Evolutionary conservation across 2,888 invertebrate genomes (phyloP).

Genomic region (Ypsolopha scabrella): DNA sequence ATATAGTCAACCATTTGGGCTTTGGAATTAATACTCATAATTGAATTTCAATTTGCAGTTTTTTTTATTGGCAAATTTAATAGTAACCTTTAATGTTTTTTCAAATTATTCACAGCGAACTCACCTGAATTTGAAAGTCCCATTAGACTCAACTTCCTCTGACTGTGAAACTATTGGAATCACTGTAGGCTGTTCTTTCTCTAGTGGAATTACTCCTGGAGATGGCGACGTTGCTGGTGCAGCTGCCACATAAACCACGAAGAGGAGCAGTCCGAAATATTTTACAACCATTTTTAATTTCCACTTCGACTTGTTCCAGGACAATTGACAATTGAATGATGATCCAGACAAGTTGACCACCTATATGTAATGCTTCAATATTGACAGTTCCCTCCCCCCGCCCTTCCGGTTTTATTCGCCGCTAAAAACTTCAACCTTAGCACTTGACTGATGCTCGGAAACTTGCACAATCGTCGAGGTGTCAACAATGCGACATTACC

Average conservation of each 20-base stretch:
- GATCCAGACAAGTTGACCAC: slow-evolving; percentile 53
- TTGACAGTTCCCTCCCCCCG: slow-evolving; percentile 66
- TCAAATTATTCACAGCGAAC: slow-evolving; percentile 2
- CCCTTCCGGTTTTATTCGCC: slow-evolving; percentile 51
- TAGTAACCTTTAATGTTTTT: too few relatives aligned
- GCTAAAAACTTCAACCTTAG: slow-evolving; percentile 70
- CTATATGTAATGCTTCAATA: slow-evolving; percentile 64
- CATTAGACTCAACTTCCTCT: slow-evolving; percentile 60
- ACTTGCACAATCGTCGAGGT: slow-evolving; percentile 61
- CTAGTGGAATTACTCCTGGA: slow-evolving; percentile 31
- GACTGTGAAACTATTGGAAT: slow-evolving; percentile 66
- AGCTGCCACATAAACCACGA: slow-evolving; percentile 24
- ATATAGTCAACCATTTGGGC: too few relatives aligned
- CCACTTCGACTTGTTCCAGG: slow-evolving; percentile 32
- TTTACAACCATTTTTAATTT: slow-evolving; percentile 9
- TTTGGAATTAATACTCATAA: too few relatives aligned
- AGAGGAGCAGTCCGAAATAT: slow-evolving; percentile 5
- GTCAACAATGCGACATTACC: slow-evolving; percentile 57
- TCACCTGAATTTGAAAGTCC: slow-evolving; percentile 66
- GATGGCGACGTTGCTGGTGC: slow-evolving; percentile 27
- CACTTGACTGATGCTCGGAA: slow-evolving; percentile 54
- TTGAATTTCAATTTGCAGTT: too few relatives aligned
- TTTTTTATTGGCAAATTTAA: too few relatives aligned
- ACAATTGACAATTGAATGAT: slow-evolving; percentile 48
- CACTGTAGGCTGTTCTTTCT: slow-evolving; percentile 43